Conservation (phyloP, 2,113 vertebrate genomes). For the Recurvirostra avosetta region DNA sequence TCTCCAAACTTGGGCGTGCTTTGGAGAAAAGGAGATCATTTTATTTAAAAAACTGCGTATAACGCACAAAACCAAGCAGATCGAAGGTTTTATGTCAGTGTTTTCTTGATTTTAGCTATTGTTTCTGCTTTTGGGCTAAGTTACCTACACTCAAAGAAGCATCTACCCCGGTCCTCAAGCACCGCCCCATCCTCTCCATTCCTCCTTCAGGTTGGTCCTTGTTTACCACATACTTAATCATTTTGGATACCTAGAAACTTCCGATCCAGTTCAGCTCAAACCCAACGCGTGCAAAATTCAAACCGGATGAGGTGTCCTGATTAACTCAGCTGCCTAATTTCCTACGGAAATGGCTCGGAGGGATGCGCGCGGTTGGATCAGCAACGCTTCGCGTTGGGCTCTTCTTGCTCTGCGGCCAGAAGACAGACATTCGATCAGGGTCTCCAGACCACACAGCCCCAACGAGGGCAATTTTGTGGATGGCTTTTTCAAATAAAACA, state of each 20-base stretch:
- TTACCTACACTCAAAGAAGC: neutral
- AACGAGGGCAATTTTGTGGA: accelerated
- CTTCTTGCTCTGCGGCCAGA: accelerated
- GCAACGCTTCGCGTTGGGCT: neutral
- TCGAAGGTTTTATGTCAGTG: neutral
- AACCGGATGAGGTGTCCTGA: neutral
- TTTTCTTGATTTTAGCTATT: neutral
- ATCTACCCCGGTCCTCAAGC: neutral
- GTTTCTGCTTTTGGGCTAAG: neutral
- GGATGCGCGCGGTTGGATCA: accelerated
- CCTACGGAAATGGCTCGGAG: accelerated
- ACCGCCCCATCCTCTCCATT: neutral
- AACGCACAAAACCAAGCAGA: neutral
- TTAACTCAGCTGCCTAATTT: neutral
- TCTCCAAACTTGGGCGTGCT: accelerated
- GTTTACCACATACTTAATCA: neutral
- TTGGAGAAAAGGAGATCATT: neutral
- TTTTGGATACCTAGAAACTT: neutral
- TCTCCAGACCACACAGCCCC: neutral
- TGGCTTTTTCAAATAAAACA: neutral
- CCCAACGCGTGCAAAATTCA: neutral
- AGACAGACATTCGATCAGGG: accelerated
- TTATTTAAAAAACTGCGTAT: accelerated
- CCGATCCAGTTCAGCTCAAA: neutral
- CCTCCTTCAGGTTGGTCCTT: no score